Evolutionary conservation across 2,888 invertebrate species (phyloP), one percentile per base, ranked within the genome.

Genomic region (Dynastes hyllus): DNA sequence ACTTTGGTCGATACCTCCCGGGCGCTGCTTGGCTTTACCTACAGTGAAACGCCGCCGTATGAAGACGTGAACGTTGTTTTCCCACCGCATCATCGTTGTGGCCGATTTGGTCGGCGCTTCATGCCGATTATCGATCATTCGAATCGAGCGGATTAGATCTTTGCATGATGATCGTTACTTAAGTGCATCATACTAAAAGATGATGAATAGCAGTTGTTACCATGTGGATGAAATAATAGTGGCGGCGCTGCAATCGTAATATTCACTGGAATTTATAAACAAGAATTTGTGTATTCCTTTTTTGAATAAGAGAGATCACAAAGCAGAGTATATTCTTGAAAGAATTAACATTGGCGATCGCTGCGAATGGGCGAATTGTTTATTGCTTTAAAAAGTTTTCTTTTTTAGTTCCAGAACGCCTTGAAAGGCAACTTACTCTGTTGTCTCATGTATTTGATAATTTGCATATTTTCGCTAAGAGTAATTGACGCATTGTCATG

Each of bases 121-220:
- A 82, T 83, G 83, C 82, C 82, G 81, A 83, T 84, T 82, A 83
- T 78, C 80, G 79, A 83, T 82, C 81, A 32, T 40, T 51, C 69
- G 67, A 6, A 77, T 81, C 79, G 81, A 75, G 73, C 71, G 76
- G 78, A 45, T 6, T 45, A 45, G 81, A 81, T 82, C 82, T 83
- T 81, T 82, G 82, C 83, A 83, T 83, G 82, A 83, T 83, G 82
- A 82, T 81, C 81, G 82, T 80, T 79, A 11, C 83, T 81, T 83
- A 83, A 82, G 82, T 80, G 78, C 79, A 55, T 8, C 79, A 45
- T 55, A 55, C 55, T 22, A 16, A 53, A 53, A 53, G 22, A 55
- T 55, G 55, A 55, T 22, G 8, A 16, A 16, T n/a, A 9, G n/a
- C 53, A 11, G n/a, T 5, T n/a, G n/a, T 53, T 9, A n/a, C 53